These are phyloP conservation scores for Orthosia gracilis DNA, from an alignment of 2,888 invertebrate genomes.

Conservation along the genomic window DNA sequence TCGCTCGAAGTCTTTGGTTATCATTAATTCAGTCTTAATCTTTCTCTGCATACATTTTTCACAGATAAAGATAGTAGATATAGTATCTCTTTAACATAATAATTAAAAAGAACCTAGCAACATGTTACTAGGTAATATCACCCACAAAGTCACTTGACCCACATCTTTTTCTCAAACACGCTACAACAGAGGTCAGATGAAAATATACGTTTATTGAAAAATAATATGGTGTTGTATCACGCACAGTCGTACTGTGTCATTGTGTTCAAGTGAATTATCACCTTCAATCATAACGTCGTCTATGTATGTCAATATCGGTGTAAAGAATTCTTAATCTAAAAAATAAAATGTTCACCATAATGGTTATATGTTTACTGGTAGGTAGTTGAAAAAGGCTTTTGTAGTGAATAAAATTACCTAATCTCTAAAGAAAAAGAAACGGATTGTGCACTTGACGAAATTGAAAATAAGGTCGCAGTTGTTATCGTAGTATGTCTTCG, in stretches of 20 bases:
- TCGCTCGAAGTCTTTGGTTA: not conserved
- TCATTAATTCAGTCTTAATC: not conserved
- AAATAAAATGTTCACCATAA: constrained; percentile 15
- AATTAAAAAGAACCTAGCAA: constrained; percentile 37
- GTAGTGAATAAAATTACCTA: not conserved
- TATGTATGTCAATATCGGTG: constrained; percentile 52
- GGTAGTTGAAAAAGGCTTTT: not conserved
- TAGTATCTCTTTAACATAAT: constrained; percentile 7
- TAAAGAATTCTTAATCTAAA: constrained; percentile 22
- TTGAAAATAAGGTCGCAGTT: not conserved
- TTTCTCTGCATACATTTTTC: not conserved
- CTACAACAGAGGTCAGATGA: constrained; percentile 74
- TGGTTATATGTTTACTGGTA: not conserved
- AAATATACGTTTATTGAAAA: constrained; percentile 75
- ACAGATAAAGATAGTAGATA: not conserved
- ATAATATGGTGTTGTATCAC: constrained; percentile 69
- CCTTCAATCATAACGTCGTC: constrained; percentile 53
- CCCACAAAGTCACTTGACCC: constrained; percentile 74
- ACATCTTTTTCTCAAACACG: constrained; percentile 70
- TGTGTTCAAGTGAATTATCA: constrained; percentile 64
- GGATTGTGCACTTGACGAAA: not conserved
- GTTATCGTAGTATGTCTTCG: not conserved
- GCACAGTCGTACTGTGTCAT: constrained; percentile 63
- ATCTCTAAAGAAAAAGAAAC: not conserved
- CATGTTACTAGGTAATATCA: constrained; percentile 45